These are phyloP conservation scores for Vidua chalybeata DNA, from an alignment of 2,113 vertebrate species.

Conservation along the genomic window DNA sequence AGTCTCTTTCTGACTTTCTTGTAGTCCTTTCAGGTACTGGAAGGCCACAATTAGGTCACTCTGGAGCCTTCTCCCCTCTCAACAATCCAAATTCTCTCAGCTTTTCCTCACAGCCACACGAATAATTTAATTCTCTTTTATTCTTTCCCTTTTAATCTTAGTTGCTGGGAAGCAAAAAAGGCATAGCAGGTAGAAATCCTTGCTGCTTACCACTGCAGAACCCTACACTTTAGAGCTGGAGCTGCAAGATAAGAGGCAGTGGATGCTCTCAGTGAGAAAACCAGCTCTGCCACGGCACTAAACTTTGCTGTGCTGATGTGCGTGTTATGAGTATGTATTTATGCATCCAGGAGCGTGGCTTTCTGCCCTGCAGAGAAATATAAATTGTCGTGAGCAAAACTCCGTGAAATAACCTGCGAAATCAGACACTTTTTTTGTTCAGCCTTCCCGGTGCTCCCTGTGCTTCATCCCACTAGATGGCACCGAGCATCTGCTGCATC, in stretches of 20 bases:
- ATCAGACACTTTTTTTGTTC: background rate
- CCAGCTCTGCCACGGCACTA: background rate
- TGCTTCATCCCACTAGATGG: conserved; percentile 52
- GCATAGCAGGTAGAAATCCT: background rate
- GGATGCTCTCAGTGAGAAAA: background rate
- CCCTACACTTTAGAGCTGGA: background rate
- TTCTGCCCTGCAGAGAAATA: background rate
- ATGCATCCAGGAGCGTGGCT: background rate
- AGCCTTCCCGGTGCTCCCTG: fast-evolving
- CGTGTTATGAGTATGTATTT: background rate
- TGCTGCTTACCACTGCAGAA: background rate
- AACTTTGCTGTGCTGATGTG: background rate
- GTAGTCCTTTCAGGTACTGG: background rate
- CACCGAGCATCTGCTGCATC: background rate
- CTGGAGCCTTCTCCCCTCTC: background rate
- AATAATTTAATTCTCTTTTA: background rate
- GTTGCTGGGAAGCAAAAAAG: background rate
- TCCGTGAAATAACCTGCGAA: background rate
- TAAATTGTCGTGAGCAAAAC: background rate
- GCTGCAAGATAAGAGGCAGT: background rate
- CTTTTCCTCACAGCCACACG: background rate
- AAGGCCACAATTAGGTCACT: background rate
- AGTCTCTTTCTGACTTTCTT: background rate
- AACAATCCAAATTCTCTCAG: background rate
- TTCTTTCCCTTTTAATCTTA: background rate